Base-by-base conservation (phyloP, 2,888 invertebrate genomes). In the Campopleginae sp. region DNA sequence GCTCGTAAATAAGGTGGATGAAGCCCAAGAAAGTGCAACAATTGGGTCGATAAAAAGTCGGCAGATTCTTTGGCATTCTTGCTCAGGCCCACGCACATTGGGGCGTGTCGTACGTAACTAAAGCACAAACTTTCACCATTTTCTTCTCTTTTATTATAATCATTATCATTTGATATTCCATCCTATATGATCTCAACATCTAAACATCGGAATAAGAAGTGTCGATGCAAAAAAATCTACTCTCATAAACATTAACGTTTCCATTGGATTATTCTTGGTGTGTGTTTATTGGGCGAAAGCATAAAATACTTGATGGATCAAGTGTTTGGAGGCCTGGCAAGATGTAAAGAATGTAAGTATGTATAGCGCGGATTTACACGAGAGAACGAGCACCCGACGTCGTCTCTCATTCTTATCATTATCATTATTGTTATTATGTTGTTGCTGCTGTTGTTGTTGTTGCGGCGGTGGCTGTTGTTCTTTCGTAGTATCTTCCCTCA, bases 251-350 rank as follows among this genome's bases (percentile, higher is more conserved):
- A 17, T 74, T 78, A 48, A n/a, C 66, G 17, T 33, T 76, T 66
- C 33, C 33, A 10, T 66, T 63, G n/a, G 23, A 44, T 76, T 46
- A 68, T 66, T 68, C 54, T 58, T 48, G 33, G 46, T 74, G 27
- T 46, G 54, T 76, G 12, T 71, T 84, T 87, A 88, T 89, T 87
- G 89, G 89, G 89, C 89, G 87, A 91, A 91, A 90, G 91, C 91
- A 90, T 91, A 91, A 89, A 92, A 90, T 89, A 91, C 89, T 89
- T 90, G 89, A 89, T 89, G 91, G 88, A 92, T 91, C 89, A 91
- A 90, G 90, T 91, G 90, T 90, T 91, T 89, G 87, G 91, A 92
- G 92, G 91, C 90, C 90, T 91, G 90, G 90, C 90, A 91, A 90
- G 89, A 91, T 88, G 90, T 89, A 86, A 92, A 91, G 88, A 93